phyloP scores from a whole-genome alignment of 2,113 vertebrate genomes.

The Corythaeola cristata region DNA sequence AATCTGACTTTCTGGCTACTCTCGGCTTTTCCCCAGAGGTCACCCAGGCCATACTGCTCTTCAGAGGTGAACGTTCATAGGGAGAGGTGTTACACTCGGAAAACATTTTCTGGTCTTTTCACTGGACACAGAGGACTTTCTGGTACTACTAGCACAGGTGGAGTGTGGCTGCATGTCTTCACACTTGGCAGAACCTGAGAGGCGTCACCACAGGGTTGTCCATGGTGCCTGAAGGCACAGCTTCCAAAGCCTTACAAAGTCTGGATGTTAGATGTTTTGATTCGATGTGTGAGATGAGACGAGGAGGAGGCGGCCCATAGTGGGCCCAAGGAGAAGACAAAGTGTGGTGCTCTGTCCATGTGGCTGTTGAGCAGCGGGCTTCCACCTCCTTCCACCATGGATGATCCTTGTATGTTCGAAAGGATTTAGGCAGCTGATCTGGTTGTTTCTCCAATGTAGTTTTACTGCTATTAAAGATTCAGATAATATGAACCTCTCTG shows the following conservation, averaged over 20 bases:
- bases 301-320: neutral
- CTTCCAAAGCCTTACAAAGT: neutral
- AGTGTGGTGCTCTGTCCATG: neutral
- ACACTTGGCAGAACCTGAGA: neutral
- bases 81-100: neutral
- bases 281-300: accelerated
- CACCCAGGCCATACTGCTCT: neutral
- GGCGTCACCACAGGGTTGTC: neutral
- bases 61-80: neutral
- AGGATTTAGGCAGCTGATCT: neutral
- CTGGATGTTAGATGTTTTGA: neutral
- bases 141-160: neutral
- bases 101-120: neutral
- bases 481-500: neutral
- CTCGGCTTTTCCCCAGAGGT: neutral
- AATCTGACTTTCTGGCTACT: neutral
- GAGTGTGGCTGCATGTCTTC: accelerated
- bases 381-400: neutral
- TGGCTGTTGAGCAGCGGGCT: neutral
- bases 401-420: neutral
- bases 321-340: neutral
- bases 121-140: neutral
- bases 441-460: neutral
- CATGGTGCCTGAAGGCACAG: neutral
- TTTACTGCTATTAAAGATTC: neutral